Evolutionary conservation across 2,113 vertebrate species (phyloP).

Genomic region (Podiceps cristatus): DNA sequence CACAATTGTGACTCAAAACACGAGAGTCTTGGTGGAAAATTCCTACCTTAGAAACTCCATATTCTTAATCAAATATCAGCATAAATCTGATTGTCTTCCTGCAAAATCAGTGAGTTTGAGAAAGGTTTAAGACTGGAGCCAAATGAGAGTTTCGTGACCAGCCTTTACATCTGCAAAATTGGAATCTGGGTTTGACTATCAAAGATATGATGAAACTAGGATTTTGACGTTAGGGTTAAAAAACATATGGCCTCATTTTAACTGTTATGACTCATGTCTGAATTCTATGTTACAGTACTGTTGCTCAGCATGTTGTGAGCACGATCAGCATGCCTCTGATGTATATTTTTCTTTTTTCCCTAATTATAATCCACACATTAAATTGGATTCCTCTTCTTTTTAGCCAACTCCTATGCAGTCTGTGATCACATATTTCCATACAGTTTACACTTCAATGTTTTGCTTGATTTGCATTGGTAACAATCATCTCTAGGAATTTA

Average conservation of each 20-base stretch:
- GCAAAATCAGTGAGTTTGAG: not conserved
- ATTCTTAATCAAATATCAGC: not conserved
- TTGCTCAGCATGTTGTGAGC: not conserved
- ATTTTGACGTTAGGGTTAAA: not conserved
- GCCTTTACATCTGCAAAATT: not conserved
- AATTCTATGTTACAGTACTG: not conserved
- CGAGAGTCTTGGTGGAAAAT: rapidly evolving
- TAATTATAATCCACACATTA: not conserved
- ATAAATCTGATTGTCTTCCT: not conserved
- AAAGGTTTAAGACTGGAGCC: not conserved
- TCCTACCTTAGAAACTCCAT: not conserved
- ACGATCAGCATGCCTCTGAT: not conserved
- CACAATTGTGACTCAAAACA: not conserved
- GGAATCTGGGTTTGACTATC: not conserved
- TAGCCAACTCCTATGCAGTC: not conserved
- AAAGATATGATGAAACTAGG: not conserved
- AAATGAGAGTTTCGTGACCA: not conserved
- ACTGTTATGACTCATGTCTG: not conserved
- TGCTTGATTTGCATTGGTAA: not conserved
- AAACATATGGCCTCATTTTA: not conserved
- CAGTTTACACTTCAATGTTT: not conserved
- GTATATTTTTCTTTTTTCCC: not conserved
- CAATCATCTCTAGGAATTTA: not conserved
- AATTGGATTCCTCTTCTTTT: not conserved
- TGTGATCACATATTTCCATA: not conserved